Percentiles rank a stretch among this genome's conserved stretches.
Conservation (phyloP, 2,888 invertebrate genomes). For the Asteroscopus sphinx region DNA sequence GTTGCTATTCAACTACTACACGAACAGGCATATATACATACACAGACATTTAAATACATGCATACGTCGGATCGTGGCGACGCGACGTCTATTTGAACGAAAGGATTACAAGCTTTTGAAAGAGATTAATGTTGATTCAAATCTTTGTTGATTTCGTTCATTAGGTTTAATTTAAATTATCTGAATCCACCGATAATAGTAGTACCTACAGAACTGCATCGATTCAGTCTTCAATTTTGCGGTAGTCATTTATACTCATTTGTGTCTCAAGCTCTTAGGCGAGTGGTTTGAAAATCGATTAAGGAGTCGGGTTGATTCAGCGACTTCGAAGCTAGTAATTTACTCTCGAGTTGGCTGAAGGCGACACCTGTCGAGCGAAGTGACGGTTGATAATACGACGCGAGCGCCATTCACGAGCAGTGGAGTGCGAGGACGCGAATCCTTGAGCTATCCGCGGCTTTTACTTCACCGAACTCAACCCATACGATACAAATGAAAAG, state of each 20-base stretch:
- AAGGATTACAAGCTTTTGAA: constrained; percentile 11
- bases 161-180: constrained; percentile 21
- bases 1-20: constrained; percentile 79
- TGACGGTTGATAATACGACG: constrained; percentile 88
- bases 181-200: constrained; percentile 47
- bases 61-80: constrained; percentile 57
- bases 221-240: constrained; percentile 52
- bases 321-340: constrained; percentile 88
- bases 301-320: constrained; percentile 86
- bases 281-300: constrained; percentile 85
- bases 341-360: constrained; percentile 89
- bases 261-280: constrained; percentile 71
- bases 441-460: constrained; percentile 62
- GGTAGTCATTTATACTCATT: constrained; percentile 71
- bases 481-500: constrained; percentile 39
- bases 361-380: constrained; percentile 88
- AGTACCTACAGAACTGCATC: constrained; percentile 56
- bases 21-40: constrained; percentile 65
- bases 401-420: constrained; percentile 84
- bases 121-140: constrained; percentile 1
- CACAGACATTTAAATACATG: constrained; percentile 52
- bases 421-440: constrained; percentile 75
- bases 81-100: constrained; percentile 40
- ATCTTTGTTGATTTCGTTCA: constrained; percentile 9
- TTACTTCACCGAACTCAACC: constrained; percentile 46